Evolutionary conservation across 2,113 vertebrate genomes (phyloP).

Genomic region (Sminthopsis crassicaudata): DNA sequence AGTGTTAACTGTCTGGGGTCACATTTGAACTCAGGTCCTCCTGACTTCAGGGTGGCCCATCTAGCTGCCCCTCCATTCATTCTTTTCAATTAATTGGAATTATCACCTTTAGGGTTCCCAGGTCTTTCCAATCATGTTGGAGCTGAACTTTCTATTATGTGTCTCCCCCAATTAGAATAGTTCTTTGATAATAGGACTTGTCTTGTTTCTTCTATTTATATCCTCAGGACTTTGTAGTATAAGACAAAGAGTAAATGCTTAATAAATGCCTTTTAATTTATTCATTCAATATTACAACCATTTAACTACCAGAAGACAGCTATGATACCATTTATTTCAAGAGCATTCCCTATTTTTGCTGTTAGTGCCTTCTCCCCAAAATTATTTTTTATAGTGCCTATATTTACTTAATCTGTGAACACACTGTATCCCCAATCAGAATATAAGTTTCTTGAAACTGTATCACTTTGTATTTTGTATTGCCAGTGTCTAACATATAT

Average conservation of each 20-base stretch:
- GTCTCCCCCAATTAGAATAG: neutral
- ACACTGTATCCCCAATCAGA: too few species aligned
- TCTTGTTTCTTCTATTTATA: neutral
- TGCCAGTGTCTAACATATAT: too few species aligned
- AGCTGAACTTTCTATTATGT: neutral
- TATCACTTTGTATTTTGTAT: too few species aligned
- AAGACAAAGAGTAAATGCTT: neutral
- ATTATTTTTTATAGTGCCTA: too few species aligned
- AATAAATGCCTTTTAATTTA: neutral
- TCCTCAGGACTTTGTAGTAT: neutral
- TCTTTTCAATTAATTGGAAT: neutral
- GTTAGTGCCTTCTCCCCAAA: too few species aligned
- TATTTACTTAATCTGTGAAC: too few species aligned
- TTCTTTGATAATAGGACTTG: neutral
- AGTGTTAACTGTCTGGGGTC: too few species aligned
- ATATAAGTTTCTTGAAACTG: too few species aligned
- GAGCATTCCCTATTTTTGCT: neutral
- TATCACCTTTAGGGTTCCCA: neutral
- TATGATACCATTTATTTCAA: neutral
- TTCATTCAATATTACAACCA: neutral
- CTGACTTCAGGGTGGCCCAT: too few species aligned
- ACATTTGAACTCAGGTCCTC: too few species aligned
- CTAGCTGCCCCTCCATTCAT: too few species aligned
- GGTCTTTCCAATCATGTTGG: neutral
- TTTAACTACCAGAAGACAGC: neutral